phyloP scores from a whole-genome alignment of 2,888 invertebrate species.

The Thalpophila matura region DNA sequence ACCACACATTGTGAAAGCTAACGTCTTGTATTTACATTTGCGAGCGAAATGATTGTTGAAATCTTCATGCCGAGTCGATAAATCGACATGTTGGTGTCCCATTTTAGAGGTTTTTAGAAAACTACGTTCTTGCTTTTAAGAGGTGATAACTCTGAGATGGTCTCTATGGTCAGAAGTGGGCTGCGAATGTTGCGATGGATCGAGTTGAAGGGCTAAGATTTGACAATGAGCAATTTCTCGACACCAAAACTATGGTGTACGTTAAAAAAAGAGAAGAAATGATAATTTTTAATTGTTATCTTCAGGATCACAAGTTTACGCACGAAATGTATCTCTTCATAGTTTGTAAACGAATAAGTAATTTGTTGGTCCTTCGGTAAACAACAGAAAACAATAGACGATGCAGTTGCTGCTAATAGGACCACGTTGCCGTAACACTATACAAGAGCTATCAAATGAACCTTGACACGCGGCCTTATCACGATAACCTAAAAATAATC shows the following conservation, averaged over 20 bases:
- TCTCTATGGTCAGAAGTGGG: too few relatives aligned
- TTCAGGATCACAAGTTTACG: too few relatives aligned
- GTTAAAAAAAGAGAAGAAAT: too few relatives aligned
- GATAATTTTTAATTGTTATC: not conserved
- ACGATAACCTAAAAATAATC: slow-evolving; percentile 24
- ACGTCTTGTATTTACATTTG: slow-evolving; percentile 66
- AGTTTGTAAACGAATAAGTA: not conserved
- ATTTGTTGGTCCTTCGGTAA: not conserved
- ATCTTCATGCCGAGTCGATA: slow-evolving; percentile 46
- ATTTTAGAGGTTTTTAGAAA: slow-evolving; percentile 8
- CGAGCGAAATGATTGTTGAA: slow-evolving; percentile 54
- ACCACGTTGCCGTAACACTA: not conserved
- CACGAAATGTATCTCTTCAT: not conserved
- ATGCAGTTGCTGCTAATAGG: slow-evolving; percentile 2
- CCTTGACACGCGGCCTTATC: slow-evolving; percentile 33
- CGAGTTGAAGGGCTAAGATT: not conserved
- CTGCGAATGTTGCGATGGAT: too few relatives aligned
- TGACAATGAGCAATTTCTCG: not conserved
- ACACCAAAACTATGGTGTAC: too few relatives aligned
- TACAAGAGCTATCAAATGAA: slow-evolving; percentile 5
- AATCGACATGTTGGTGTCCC: slow-evolving; percentile 21
- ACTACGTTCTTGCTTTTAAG: not conserved
- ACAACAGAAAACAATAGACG: not conserved
- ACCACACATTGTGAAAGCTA: slow-evolving; percentile 77
- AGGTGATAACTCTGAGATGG: not conserved